A percentile compares a stretch with the other conserved stretches of the same genome.
phyloP scores from a whole-genome alignment of 1,140 invertebrate genomes.

The Musca vetustissima region DNA sequence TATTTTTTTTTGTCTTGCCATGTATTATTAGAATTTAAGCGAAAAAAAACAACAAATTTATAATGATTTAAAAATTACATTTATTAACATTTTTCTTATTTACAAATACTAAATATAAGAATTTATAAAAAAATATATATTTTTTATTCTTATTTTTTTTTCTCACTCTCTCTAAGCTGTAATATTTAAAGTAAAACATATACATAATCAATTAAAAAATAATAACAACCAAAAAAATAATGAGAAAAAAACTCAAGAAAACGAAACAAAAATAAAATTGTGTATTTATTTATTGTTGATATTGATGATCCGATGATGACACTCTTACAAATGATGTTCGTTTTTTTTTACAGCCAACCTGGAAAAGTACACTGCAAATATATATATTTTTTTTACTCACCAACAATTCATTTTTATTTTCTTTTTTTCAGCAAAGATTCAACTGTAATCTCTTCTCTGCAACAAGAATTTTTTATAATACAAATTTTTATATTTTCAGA shows the following conservation, averaged over 20 bases:
- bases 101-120: too few species aligned
- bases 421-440: not conserved
- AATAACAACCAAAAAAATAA: constrained; percentile 21
- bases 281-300: constrained; percentile 22
- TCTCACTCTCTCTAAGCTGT: not conserved
- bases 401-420: not conserved
- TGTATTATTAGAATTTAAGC: constrained; percentile 20
- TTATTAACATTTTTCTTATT: too few species aligned
- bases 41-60: too few species aligned
- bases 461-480: not conserved
- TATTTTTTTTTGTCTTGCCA: not conserved
- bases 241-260: not conserved
- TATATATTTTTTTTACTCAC: too few species aligned
- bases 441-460: not conserved
- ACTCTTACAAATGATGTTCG: too few species aligned
- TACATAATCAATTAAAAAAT: constrained; percentile 15
- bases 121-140: not conserved
- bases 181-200: not conserved
- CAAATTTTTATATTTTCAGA: not conserved
- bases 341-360: too few species aligned
- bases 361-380: too few species aligned
- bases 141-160: not conserved
- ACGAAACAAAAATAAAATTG: not conserved
- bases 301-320: too few species aligned
- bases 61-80: too few species aligned